Base-by-base conservation (phyloP, 2,888 invertebrate genomes). In the Noctuana brunneofusca region DNA sequence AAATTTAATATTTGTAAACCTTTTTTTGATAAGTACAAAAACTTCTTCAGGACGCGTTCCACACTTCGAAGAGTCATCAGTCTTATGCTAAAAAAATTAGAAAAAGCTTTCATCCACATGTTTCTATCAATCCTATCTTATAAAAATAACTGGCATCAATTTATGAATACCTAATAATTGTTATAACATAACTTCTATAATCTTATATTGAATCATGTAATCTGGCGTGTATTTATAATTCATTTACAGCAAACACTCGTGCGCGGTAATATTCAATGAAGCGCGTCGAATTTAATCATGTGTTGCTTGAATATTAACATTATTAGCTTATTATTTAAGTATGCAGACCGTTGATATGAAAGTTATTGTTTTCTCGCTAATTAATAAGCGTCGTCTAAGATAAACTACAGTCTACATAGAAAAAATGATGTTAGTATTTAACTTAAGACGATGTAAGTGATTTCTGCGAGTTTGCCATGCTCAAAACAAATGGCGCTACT, bases 241-340 rank as follows among this genome's bases (percentile, higher is more conserved):
- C 48, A 60, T 53, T 60, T 32, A 46, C 12, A 30, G 35, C 41
- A 24, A 52, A 43, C 59, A 14, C n/a, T 53, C 53, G 43, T 46
- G 59, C 46, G 48, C 35, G 48, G 54, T 48, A 1, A 48, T 55
- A 55, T 48, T 62, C 60, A 62, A 62, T 55, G 60, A 20, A 20
- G 48, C 60, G 35, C 22, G 41, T 58, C 52, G 22, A 60, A 55
- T 49, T 32, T 54, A 60, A 54, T 60, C 54, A 38, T 53, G 52
- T 59, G 38, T 41, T 52, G 41, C 50, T 49, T 52, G 50, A 58
- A 58, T 62, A 55, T 49, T 60, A 48, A 38, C 48, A 55, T 22
- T 46, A 48, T 50, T 38, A 27, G 35, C 38, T 55, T 48, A 62
- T 55, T 62, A 62, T 27, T 38, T 54, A 14, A 62, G 53, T 54